phyloP scores from a whole-genome alignment of 2,797 vertebrate species.

The Enteromius anoplus region DNA sequence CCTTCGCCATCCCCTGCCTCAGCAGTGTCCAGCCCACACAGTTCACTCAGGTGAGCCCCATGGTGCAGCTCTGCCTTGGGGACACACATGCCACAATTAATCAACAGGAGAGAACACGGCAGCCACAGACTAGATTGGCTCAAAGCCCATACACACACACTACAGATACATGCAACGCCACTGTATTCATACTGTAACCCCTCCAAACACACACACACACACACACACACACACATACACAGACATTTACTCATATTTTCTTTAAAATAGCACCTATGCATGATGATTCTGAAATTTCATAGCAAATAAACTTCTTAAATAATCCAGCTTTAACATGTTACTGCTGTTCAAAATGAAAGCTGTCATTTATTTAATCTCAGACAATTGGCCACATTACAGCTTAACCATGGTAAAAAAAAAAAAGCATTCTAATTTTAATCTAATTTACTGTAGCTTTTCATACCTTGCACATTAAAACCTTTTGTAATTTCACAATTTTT shows the following conservation, averaged over 20 bases:
- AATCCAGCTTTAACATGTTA: background rate
- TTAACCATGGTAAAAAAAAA: background rate
- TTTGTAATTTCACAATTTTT: background rate
- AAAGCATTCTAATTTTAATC: no score
- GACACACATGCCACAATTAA: conserved; percentile 68
- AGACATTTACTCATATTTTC: background rate
- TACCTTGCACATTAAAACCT: background rate
- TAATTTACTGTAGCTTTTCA: background rate
- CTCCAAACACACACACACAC: background rate
- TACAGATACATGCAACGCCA: background rate
- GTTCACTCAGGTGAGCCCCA: conserved; percentile 64
- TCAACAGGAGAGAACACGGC: conserved; percentile 73
- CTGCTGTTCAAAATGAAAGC: background rate
- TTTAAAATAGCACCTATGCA: background rate
- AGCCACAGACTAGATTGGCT: conserved; percentile 62
- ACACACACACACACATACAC: no score
- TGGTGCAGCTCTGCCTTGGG: conserved; percentile 65
- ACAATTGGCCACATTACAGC: background rate
- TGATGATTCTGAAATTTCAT: background rate
- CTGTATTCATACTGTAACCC: background rate
- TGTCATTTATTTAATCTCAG: background rate
- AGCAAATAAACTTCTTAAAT: background rate
- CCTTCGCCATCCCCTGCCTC: conserved; percentile 45
- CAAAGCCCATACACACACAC: conserved; percentile 3
- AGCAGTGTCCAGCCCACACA: conserved; percentile 59